Evolutionary conservation across 1,140 invertebrate species (phyloP), one percentile per base, ranked within the genome.

Genomic region (Mercenaria mercenaria): DNA sequence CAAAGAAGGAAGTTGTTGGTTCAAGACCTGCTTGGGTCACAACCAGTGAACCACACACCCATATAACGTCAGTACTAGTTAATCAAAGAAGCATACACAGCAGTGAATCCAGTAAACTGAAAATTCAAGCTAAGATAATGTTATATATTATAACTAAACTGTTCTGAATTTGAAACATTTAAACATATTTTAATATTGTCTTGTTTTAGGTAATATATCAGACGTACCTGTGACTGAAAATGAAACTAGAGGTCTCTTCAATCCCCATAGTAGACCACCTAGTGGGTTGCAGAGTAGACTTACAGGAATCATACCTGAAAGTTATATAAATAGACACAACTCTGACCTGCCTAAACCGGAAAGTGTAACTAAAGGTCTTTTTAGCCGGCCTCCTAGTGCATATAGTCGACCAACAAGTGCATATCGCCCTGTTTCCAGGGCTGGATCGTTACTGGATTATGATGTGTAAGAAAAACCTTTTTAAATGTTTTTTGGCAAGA

Each of bases 181-280:
- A 59, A 59, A 59, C 15, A 11, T 59, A n/a, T 59, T 3, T 59
- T 47, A 18, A 10, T 47, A 18, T 23, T 59, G 23, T 59, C 23
- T 23, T 23, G 10, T 18, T 59, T 23, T 59, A 59, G 52, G 52
- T 59, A 59, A 10, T 47, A 23, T 4, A 11, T 23, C 15, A 56
- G 20, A 56, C n/a, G n/a, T 29, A n/a, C 10, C 59, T 80, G 77
- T 18, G 26, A 20, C 18, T 80, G 47, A 59, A 34, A n/a, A 47
- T 23, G 47, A 26, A 34, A 80, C 15, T 23, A 80, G 77, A 11
- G 77, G 77, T 18, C 77, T 80, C 26, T 80, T 80, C 29, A 80
- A 80, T 32, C 77, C 77, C 6, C 26, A 80, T 18, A 39, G 67
- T 39, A 72, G 67, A 41, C 67, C 67, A 39, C 37, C 67, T 72